Base-by-base conservation (phyloP, 2,113 vertebrate species). In the Alces alces region DNA sequence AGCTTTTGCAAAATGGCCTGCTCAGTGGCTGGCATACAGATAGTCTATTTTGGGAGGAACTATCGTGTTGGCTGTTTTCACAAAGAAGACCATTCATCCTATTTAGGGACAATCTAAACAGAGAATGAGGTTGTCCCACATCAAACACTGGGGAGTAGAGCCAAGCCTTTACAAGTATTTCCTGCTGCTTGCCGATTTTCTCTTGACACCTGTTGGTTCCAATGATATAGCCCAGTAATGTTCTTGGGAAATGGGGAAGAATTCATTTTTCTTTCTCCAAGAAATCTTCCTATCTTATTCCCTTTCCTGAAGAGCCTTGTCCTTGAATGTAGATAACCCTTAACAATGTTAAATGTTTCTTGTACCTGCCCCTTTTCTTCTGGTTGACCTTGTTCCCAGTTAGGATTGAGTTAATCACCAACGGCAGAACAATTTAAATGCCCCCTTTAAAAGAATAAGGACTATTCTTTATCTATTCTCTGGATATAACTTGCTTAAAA, bases 151-250 rank as follows among this genome's bases (percentile, higher is more conserved):
- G 23, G 36, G 33, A n/a, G 13, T 4, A 19, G 57, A 61, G 13
- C 50, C 23, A 0, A 33, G 13, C 7, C 45, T 55, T 60, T 47
- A 1, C 1, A 16, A 43, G 9, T 13, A 6, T 76, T 19, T 43
- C 28, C 28, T 6, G 6, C 43, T 27, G 28, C 28, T 27, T 30
- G 47, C 47, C 15, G 7, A 0, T 30, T 92, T 12, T 80, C 87
- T 80, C 47, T 86, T 11, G 7, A 28, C 64, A 28, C 64, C 57
- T 52, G 30, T 52, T 86, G 52, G 30, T 43, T 84, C 84, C 5
- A 15, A 5, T 28, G 2, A 1, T 16, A n/a, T 2, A 1, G 3
- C n/a, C 55, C n/a, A n/a, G 11, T 19, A 17, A 17, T 30, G 43
- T 61, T 66, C 57, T 64, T 28, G 45, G 60, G 52, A 84, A 66